These are phyloP conservation scores for Holcopasites calliopsidis DNA, from an alignment of 1,140 invertebrate genomes.

Conservation along the genomic window DNA sequence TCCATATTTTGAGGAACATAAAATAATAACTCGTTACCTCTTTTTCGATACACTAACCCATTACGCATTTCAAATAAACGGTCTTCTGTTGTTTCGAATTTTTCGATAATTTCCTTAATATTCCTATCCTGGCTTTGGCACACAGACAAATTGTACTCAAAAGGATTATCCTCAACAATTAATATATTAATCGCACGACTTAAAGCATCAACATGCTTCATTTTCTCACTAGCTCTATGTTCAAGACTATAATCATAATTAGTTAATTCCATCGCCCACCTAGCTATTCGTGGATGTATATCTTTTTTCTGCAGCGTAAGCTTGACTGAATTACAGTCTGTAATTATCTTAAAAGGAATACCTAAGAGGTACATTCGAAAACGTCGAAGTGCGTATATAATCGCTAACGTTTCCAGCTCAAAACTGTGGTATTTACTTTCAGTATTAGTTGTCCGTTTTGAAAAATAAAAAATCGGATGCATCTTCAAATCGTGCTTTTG, in stretches of 20 bases:
- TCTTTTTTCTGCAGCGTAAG: background rate
- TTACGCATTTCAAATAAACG: background rate
- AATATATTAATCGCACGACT: background rate
- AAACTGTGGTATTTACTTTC: background rate
- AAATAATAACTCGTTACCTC: background rate
- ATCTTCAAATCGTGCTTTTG: background rate
- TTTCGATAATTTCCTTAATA: too few species aligned
- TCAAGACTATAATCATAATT: constrained; percentile 19
- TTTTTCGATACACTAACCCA: background rate
- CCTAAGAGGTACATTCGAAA: background rate
- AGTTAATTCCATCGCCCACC: background rate
- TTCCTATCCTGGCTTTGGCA: background rate
- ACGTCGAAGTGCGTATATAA: background rate
- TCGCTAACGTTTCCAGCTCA: background rate
- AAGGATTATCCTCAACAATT: background rate
- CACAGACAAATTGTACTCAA: background rate
- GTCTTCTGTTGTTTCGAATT: background rate
- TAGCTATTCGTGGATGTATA: background rate
- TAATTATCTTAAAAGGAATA: background rate
- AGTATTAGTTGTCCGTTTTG: background rate
- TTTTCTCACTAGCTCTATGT: constrained; percentile 30
- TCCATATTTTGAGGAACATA: constrained; percentile 5
- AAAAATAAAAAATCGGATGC: background rate
- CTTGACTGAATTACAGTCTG: background rate
- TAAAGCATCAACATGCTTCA: background rate